Base-by-base conservation (phyloP, 2,888 invertebrate genomes). In the Thyatira batis region DNA sequence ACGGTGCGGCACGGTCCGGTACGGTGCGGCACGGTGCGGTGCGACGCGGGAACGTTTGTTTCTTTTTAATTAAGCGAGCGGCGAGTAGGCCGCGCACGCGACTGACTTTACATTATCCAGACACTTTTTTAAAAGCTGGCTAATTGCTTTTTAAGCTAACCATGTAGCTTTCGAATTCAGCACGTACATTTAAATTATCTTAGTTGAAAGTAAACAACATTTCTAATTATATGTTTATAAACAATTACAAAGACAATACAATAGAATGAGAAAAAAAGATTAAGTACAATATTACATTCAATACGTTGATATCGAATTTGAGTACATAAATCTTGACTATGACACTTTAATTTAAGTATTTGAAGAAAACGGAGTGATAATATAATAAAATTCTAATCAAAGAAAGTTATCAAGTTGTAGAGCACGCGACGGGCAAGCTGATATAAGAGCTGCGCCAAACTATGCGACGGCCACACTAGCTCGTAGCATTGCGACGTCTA, bases 11-110 rank as follows among this genome's bases (percentile, higher is more conserved):
- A n/a, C n/a, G n/a, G n/a, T n/a, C n/a, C n/a, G n/a, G n/a, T n/a
- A n/a, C n/a, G n/a, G n/a, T n/a, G n/a, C n/a, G n/a, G n/a, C n/a
- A n/a, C n/a, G 43, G 43, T 3, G 43, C 43, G 9, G 4, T 10
- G 44, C 20, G 5, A 45, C n/a, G 20, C n/a, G 10, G 20, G 27
- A 50, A 45, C 55, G 60, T 50, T 61, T 61, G 63, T 66, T 69
- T 67, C 54, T 62, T 63, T 70, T 69, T 71, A 71, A 67, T 70
- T 58, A 71, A 64, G 60, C 57, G 57, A 59, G 57, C 50, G 57
- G 45, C 45, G 55, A 44, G 21, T 13, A 50, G 46, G 50, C 50
- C 46, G 49, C 44, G 20, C 20, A 28, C 28, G 17, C 44, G 44
- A 21, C 20, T 9, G 10, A 44, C 30, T 2, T 2, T 13, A 33